Evolutionary conservation across 2,113 vertebrate genomes (phyloP), one percentile per base, ranked within the genome.

Genomic region (Osmerus mordax): DNA sequence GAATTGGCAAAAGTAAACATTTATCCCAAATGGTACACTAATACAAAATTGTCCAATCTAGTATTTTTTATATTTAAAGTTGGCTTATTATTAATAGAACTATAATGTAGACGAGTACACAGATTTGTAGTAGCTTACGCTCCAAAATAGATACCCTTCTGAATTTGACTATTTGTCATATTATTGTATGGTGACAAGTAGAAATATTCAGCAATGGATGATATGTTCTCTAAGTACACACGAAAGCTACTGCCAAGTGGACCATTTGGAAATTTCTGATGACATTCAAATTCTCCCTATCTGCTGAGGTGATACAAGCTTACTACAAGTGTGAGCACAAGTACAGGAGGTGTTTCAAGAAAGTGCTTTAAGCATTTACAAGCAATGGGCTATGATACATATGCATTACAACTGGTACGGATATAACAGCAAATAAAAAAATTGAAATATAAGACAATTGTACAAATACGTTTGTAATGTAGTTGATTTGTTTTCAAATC

Each of bases 361-460:
- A 87, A 83, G 84, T 87, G 82, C 84, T 81, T 82, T 58, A 66
- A 86, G 65, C 81, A 84, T 79, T 65, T 82, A 81, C 70, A 83
- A 82, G 61, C 75, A 32, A 79, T 29, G 70, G 75, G 70, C 77
- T 73, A 83, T 82, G 75, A 75, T 80, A 89, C 80, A 87, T 72
- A 78, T 77, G 78, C 86, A 83, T 36, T 83, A 81, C 80, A 84
- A 71, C 67, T 65, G 81, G 65, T 75, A 82, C 74, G 84, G 65
- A 83, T 86, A 86, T 70, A 0, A 84, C 74, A 83, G 67, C 8
- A 87, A 87, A 85, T 70, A 18, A 89, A 28, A 84, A 36, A 23
- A 19, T 76, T 66, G 75, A 81, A 83, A 80, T 85, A 86, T 73
- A 83, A 81, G 85, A 75, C 13, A 59, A 74, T 19, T 18, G 76